Conservation (phyloP, 2,797 vertebrate genomes). For the Allobates femoralis region DNA sequence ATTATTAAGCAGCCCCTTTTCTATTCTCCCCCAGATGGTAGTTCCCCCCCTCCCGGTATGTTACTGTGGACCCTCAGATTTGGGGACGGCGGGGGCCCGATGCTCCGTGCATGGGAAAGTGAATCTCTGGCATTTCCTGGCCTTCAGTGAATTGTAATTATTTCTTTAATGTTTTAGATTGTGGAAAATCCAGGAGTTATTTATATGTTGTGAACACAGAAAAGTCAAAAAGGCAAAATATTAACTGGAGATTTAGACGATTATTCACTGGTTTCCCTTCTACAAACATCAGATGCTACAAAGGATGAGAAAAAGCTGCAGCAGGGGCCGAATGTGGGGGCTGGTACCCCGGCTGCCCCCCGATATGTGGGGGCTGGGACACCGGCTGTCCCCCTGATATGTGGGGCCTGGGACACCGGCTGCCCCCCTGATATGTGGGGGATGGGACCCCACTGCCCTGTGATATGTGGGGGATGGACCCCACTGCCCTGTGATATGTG, state of each 20-base stretch:
- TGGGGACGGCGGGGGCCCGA: background rate
- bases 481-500: no score
- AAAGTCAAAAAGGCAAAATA: constrained; percentile 21
- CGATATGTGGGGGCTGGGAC: no score
- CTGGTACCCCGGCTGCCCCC: background rate
- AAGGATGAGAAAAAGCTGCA: background rate
- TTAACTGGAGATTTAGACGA: constrained; percentile 31
- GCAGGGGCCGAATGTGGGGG: background rate
- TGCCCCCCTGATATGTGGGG: no score
- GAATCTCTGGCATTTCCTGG: background rate
- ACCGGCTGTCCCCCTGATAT: no score
- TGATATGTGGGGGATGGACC: no score
- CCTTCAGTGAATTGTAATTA: constrained; percentile 3
- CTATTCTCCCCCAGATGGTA: no score
- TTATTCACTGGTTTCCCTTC: constrained; percentile 19
- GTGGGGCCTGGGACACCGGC: no score
- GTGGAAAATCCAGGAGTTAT: constrained; percentile 41
- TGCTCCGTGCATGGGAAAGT: background rate
- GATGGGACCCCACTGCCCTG: no score
- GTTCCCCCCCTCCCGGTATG: no score
- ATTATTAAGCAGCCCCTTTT: no score
- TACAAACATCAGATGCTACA: constrained; percentile 28
- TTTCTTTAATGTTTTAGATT: background rate
- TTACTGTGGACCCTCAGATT: no score
- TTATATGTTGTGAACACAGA: constrained; percentile 16